Base-by-base conservation (phyloP, 2,888 invertebrate species). In the Poecilobothrus nobilitatus region DNA sequence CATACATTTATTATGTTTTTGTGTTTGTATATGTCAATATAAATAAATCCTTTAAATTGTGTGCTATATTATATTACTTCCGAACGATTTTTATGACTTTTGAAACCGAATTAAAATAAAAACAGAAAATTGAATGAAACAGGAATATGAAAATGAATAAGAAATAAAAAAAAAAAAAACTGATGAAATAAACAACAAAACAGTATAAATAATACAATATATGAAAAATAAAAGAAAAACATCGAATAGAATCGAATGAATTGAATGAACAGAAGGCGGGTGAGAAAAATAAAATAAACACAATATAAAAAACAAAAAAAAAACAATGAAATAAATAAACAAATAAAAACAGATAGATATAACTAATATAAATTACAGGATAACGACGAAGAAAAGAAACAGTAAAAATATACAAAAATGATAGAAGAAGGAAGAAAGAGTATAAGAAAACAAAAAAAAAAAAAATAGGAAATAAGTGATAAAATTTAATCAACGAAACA, bases 401-500 rank as follows among this genome's bases (percentile, higher is more conserved):
- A 53, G 53, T 18, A 53, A 18, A 18, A 53, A 37, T 10, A 37
- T 37, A 12, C 2, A 37, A 5, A 34, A 37, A 37, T 5, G 37
- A 27, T 27, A 37, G 37, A 37, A 37, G 7, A 10, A 37, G 37
- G 10, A 37, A 37, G 53, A 53, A 12, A 53, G 53, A 53, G 6
- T 6, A 53, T 15, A 15, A 15, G 53, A 53, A 53, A 18, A 53
- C 7, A 53, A 53, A n/a, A 18, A 53, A 53, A 53, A 53, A n/a
- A 53, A 53, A 53, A 53, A 53, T 18, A 53, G 18, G n/a, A 15
- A 18, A 53, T 15, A 53, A 53, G 53, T 53, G 53, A 53, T 53
- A 53, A 53, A 53, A 53, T 53, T 53, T 53, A 53, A 53, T 53
- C 53, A 53, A 53, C 53, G 53, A 53, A 53, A 53, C 53, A 53